Base-by-base conservation (phyloP, 2,797 vertebrate genomes). In the Periophthalmus magnuspinnatus region DNA sequence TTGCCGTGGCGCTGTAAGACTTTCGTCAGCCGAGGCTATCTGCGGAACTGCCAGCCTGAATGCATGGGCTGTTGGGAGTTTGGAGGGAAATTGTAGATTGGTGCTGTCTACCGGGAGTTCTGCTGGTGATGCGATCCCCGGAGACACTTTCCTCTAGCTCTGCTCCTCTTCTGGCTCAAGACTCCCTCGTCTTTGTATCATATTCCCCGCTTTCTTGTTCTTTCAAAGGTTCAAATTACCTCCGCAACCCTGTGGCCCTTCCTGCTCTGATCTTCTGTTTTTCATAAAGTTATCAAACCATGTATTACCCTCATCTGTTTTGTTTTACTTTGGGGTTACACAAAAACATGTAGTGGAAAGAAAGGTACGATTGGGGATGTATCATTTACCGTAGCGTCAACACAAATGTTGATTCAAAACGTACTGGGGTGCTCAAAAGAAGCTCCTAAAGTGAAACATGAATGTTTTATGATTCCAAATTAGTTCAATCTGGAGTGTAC, bases 1-100 rank as follows among this genome's bases (percentile, higher is more conserved):
- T 92, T 93, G 84, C 92, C 89, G 84, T 72, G 76, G 67, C 56
- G 65, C 77, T 90, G 91, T 89, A 91, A 93, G 89, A 90, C 86
- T 93, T 93, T 92, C 88, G 67, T 94, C 93, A 93, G 86, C 86
- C 65, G 38, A 61, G 80, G 89, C 85, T 86, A 81, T 85, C 80
- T 84, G 82, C 84, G 71, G 75, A 74, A 80, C 83, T 89, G 78
- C 84, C 69, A 69, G 82, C 80, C 81, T 86, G 76, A 80, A 83
- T 82, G 76, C 78, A 72, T 71, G 79, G 77, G 70, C 81, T 65
- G 81, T 82, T 87, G 84, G 72, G 82, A 87, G 84, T 82, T 87
- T 88, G 79, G 74, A 71, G 81, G 90, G 88, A 91, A 91, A 93
- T 89, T 80, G 85, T 81, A 90, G 84, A 84, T 87, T 48, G 83